Evolutionary conservation across 2,888 invertebrate species (phyloP).

Genomic region (Drosophila ustulata): DNA sequence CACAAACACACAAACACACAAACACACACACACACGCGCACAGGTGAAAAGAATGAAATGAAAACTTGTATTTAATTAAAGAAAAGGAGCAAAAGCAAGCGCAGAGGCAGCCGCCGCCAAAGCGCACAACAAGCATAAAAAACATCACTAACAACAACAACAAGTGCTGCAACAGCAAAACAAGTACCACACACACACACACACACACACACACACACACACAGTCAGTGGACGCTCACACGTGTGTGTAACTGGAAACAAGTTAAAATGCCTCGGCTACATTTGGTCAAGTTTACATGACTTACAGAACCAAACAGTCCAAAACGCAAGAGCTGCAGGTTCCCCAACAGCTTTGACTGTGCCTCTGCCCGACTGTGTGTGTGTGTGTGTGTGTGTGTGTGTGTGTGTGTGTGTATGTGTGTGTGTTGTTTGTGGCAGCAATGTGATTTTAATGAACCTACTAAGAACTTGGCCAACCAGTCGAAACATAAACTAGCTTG

Average conservation of each 20-base stretch:
- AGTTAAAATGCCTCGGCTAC: slow-evolving; percentile 76
- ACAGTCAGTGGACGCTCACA: background rate
- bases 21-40: background rate
- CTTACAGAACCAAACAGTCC: slow-evolving; percentile 33
- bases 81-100: slow-evolving; percentile 55
- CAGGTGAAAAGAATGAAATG: slow-evolving; percentile 72
- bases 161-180: slow-evolving; percentile 45
- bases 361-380: no score
- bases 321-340: slow-evolving; percentile 45
- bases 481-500: slow-evolving; percentile 51
- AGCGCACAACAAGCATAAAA: slow-evolving; percentile 36
- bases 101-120: slow-evolving; percentile 32
- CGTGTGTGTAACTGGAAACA: slow-evolving; percentile 68
- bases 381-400: slow-evolving; percentile 5
- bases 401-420: slow-evolving; percentile 20
- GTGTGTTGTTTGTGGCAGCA: slow-evolving; percentile 30
- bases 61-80: slow-evolving; percentile 79
- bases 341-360: slow-evolving; percentile 19
- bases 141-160: slow-evolving; percentile 35
- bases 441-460: slow-evolving; percentile 75
- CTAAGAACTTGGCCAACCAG: slow-evolving; percentile 64
- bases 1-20: slow-evolving; percentile 6
- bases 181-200: slow-evolving; percentile 54
- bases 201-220: slow-evolving; percentile 20
- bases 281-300: slow-evolving; percentile 77